Evolutionary conservation across 2,888 invertebrate species (phyloP).

Genomic region (Nebria salina): DNA sequence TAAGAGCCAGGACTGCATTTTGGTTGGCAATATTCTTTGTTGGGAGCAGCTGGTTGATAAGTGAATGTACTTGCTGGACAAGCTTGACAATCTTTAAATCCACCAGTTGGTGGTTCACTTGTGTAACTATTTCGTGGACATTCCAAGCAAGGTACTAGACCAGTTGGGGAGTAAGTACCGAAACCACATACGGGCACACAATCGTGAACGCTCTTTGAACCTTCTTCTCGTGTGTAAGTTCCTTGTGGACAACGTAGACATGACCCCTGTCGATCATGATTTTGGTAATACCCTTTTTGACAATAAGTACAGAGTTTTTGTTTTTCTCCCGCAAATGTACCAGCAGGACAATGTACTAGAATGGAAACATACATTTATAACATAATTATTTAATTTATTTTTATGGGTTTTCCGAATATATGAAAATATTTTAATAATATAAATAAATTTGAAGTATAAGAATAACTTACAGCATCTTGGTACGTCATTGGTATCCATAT

Average conservation of each 20-base stretch:
- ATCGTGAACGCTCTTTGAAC: slow-evolving; percentile 85
- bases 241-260: slow-evolving; percentile 92
- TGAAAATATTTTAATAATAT: too few relatives aligned
- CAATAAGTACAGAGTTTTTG: slow-evolving; percentile 93
- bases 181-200: slow-evolving; percentile 95
- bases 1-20: slow-evolving; percentile 92
- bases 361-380: slow-evolving; percentile 49
- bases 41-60: slow-evolving; percentile 89
- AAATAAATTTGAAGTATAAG: too few relatives aligned
- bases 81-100: slow-evolving; percentile 92
- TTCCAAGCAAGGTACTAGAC: slow-evolving; percentile 91
- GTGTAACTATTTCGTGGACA: slow-evolving; percentile 94
- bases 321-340: slow-evolving; percentile 90
- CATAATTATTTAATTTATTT: neutral
- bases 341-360: slow-evolving; percentile 95
- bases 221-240: slow-evolving; percentile 91
- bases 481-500: slow-evolving; percentile 91
- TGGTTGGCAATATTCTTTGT: slow-evolving; percentile 82
- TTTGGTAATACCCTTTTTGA: slow-evolving; percentile 92
- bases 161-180: slow-evolving; percentile 95
- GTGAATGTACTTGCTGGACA: slow-evolving; percentile 91
- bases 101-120: slow-evolving; percentile 86
- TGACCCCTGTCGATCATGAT: slow-evolving; percentile 87
- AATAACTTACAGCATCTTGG: slow-evolving; percentile 85
- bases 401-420: too few relatives aligned